Conservation (phyloP, 2,797 vertebrate genomes). For the Scarus forsteni region DNA sequence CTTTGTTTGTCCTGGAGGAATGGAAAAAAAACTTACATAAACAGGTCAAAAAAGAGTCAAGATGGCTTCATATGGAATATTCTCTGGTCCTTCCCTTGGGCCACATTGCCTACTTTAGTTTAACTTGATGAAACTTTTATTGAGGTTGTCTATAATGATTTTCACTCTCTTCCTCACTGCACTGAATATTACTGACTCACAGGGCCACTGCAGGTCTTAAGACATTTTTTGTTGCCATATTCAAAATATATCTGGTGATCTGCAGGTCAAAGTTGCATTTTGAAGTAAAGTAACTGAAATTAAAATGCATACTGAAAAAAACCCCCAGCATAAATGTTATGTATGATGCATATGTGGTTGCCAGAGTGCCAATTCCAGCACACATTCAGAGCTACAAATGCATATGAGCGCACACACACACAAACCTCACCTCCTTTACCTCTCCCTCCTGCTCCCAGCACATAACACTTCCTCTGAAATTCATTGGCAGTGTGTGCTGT, state of each 20-base stretch:
- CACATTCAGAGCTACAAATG: constrained; percentile 21
- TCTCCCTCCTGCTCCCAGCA: constrained; percentile 55
- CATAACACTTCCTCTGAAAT: constrained; percentile 72
- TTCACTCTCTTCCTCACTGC: not conserved
- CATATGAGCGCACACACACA: constrained; percentile 19
- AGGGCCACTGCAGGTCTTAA: not conserved
- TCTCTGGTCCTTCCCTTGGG: not conserved
- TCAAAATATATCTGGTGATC: not conserved
- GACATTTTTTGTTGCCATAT: not conserved
- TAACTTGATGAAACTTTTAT: not conserved
- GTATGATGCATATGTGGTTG: not conserved
- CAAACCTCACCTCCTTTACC: constrained; percentile 38
- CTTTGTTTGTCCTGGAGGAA: not conserved
- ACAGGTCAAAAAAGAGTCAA: not conserved
- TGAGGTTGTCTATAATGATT: not conserved
- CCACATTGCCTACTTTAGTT: not conserved
- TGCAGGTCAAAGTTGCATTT: not conserved
- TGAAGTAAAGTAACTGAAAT: not conserved
- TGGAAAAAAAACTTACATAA: not conserved
- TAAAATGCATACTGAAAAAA: not conserved
- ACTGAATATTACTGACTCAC: not conserved
- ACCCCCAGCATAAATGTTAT: not conserved
- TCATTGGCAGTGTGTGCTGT: constrained; percentile 69
- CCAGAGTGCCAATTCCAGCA: constrained; percentile 3
- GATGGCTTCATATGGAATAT: not conserved